Conservation (phyloP, 1,140 invertebrate species). For the Cyclina sinensis region DNA sequence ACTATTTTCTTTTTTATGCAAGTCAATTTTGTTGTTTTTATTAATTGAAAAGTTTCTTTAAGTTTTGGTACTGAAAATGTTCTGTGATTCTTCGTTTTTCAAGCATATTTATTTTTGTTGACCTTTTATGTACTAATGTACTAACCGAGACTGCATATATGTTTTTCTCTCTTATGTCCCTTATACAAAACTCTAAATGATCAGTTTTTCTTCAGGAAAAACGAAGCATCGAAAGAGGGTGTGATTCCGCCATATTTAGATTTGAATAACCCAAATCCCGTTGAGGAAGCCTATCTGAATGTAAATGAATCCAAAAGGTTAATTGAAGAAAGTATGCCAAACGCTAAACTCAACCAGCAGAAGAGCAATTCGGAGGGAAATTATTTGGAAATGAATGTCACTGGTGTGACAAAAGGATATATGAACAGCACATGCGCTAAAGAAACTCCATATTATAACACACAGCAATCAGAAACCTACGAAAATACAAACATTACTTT, state of each 20-base stretch:
- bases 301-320: neutral
- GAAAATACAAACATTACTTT: neutral
- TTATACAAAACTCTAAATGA: too few relatives aligned
- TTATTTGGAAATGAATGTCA: neutral
- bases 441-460: neutral
- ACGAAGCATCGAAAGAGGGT: neutral
- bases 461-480: neutral
- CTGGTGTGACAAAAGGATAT: neutral
- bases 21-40: too few relatives aligned
- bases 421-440: neutral
- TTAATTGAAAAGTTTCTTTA: too few relatives aligned
- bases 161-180: too few relatives aligned
- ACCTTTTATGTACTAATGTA: too few relatives aligned
- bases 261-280: neutral
- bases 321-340: neutral
- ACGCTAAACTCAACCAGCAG: neutral
- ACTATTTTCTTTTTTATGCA: too few relatives aligned
- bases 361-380: neutral
- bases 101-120: too few relatives aligned
- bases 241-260: neutral
- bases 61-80: too few relatives aligned
- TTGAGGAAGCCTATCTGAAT: slow-evolving; percentile 7
- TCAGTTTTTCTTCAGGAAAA: too few relatives aligned
- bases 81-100: too few relatives aligned
- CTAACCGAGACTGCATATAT: too few relatives aligned